Base-by-base conservation (phyloP, 1,140 invertebrate species). In the Trialeurodes vaporariorum region DNA sequence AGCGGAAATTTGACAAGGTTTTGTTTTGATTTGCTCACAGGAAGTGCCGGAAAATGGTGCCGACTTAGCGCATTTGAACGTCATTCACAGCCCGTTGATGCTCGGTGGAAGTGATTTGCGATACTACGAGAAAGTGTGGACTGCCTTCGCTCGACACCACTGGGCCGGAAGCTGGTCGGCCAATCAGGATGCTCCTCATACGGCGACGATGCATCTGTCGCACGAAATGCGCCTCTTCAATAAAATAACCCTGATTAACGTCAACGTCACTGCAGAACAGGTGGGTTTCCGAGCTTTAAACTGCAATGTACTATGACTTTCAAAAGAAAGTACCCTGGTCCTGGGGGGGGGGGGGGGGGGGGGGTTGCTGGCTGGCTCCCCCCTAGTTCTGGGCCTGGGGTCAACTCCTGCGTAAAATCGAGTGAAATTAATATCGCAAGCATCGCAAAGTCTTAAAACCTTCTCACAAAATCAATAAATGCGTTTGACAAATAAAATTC, bases 31-130 rank as follows among this genome's bases (percentile, higher is more conserved):
- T 11, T 64, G 59, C 12, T 27, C 58, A 23, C 75, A 95, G 88
- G 93, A 96, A 74, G 90, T 96, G 60, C 92, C 93, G 0, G 93
- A 96, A 78, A 96, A 96, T 73, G 93, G 92, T 0, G 90, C 92
- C 0, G 93, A 96, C 75, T 79, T 89, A 1, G 86, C 87, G 0
- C 93, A 96, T 75, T 79, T 96, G 17, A 83, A 82, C 64, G 83
- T 86, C 0, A 82, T 96, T 0, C 93, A 96, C 71, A 83, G 82
- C 25, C 78, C 84, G 22, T 75, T 81, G 34, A 76, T 88, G 72
- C 71, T 91, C 49, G 72, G 82, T 26, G 83, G 86, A 27, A 76
- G 81, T 1, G 77, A 82, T 65, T 75, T 83, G 25, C 74, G 63
- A 1, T 59, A 59, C 64, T 65, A 67, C n/a, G 66, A 72, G 23